phyloP scores from a whole-genome alignment of 2,797 vertebrate species.

The Anolis apletophallus region DNA sequence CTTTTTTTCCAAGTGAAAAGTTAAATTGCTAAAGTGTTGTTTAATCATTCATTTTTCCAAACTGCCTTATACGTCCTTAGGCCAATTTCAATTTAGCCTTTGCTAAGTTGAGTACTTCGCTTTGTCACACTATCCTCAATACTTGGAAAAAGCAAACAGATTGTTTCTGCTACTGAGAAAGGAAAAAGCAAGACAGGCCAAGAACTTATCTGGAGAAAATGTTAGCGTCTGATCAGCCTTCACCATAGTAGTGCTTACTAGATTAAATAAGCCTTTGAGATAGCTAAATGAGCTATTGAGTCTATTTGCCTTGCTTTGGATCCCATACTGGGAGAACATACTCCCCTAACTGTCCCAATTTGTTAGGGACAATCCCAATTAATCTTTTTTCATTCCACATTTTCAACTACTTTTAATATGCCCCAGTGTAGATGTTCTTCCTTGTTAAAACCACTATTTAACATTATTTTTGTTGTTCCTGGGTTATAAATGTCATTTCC shows the following conservation, averaged over 20 bases:
- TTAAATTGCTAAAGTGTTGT: not conserved
- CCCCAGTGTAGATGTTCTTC: too few relatives aligned
- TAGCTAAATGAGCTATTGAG: not conserved
- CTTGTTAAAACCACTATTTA: too few relatives aligned
- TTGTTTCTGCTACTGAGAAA: not conserved
- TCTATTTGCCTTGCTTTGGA: too few relatives aligned
- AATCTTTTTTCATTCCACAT: too few relatives aligned
- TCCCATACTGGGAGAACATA: too few relatives aligned
- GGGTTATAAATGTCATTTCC: too few relatives aligned
- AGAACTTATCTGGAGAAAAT: not conserved
- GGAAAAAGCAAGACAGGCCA: not conserved
- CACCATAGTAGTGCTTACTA: too few relatives aligned
- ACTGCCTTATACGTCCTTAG: not conserved
- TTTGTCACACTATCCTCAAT: not conserved
- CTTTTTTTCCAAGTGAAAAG: not conserved
- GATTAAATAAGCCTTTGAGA: not conserved
- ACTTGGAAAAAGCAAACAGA: conserved; percentile 1
- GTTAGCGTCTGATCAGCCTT: not conserved
- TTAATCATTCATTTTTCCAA: conserved; percentile 5
- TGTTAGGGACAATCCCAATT: too few relatives aligned
- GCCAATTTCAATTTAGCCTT: conserved; percentile 4
- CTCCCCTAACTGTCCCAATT: too few relatives aligned
- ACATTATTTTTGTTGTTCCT: too few relatives aligned
- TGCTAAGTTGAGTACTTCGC: not conserved
- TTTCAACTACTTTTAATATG: too few relatives aligned